Evolutionary conservation across 2,797 vertebrate genomes (phyloP).

Genomic region (Cryptoprocta ferox): DNA sequence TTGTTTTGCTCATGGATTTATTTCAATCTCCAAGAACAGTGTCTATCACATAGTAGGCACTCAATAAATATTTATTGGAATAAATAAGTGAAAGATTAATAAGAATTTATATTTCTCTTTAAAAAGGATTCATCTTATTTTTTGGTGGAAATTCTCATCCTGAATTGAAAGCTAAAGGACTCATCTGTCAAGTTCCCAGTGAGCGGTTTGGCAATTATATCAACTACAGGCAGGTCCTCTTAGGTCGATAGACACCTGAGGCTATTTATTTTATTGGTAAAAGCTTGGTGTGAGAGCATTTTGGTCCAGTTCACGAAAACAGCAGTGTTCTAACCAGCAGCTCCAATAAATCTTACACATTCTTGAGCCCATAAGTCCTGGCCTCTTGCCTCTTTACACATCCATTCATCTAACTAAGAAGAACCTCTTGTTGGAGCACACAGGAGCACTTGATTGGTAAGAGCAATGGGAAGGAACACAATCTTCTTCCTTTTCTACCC

Average conservation of each 20-base stretch:
- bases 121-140: slow-evolving; percentile 35
- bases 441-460: slow-evolving; percentile 61
- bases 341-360: slow-evolving; percentile 82
- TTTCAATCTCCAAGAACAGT: slow-evolving; percentile 17
- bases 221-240: slow-evolving; percentile 74
- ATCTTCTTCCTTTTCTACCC: slow-evolving; percentile 65
- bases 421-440: slow-evolving; percentile 78
- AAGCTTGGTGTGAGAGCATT: slow-evolving; percentile 74
- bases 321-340: slow-evolving; percentile 74
- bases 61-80: background rate
- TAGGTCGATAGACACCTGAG: slow-evolving; percentile 78
- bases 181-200: slow-evolving; percentile 71
- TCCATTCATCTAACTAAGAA: slow-evolving; percentile 77
- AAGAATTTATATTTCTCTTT: slow-evolving; percentile 18
- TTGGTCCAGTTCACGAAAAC: slow-evolving; percentile 79
- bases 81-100: slow-evolving; percentile 10
- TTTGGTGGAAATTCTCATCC: slow-evolving; percentile 52
- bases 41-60: background rate
- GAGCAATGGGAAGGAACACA: slow-evolving; percentile 51
- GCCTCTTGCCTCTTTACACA: slow-evolving; percentile 80
- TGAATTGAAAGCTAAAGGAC: slow-evolving; percentile 55
- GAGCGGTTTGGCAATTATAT: slow-evolving; percentile 74
- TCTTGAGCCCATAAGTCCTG: slow-evolving; percentile 79
- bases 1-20: background rate
- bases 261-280: slow-evolving; percentile 80